A percentile compares a stretch with the other conserved stretches of the same genome.
Conservation (phyloP, 2,113 vertebrate species). For the Ciconia boyciana region DNA sequence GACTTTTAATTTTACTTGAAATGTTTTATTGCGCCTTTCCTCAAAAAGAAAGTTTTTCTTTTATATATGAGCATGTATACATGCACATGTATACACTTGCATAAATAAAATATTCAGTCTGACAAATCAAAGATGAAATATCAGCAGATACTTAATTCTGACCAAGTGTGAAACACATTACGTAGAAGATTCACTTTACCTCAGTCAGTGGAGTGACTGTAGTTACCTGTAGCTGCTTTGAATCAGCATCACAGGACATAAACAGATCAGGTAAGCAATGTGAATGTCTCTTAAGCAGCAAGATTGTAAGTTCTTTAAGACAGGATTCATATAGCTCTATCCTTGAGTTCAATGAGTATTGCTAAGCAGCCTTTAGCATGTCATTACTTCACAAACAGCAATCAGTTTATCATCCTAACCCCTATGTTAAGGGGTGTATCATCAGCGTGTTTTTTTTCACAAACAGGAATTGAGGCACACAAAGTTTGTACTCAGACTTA, state of each 20-base stretch:
- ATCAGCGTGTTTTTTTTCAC: neutral
- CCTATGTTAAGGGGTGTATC: neutral
- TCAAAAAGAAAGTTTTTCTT: neutral
- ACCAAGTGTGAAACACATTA: neutral
- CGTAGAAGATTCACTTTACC: neutral
- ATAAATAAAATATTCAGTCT: neutral
- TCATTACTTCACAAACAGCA: neutral
- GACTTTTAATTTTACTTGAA: neutral
- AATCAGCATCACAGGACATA: neutral
- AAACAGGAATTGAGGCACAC: neutral
- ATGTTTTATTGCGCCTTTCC: neutral
- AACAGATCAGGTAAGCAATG: neutral
- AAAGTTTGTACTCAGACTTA: neutral
- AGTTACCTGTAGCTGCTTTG: neutral
- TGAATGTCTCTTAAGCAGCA: neutral
- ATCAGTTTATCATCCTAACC: neutral
- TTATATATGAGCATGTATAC: neutral
- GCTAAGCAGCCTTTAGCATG: neutral
- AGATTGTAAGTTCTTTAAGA: neutral
- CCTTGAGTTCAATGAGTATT: neutral
- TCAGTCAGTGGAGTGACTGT: neutral
- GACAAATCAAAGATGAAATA: neutral
- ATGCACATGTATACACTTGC: rapidly evolving
- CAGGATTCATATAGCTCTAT: neutral
- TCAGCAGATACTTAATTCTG: neutral